phyloP scores from a whole-genome alignment of 1,140 invertebrate species.

The Mya arenaria region DNA sequence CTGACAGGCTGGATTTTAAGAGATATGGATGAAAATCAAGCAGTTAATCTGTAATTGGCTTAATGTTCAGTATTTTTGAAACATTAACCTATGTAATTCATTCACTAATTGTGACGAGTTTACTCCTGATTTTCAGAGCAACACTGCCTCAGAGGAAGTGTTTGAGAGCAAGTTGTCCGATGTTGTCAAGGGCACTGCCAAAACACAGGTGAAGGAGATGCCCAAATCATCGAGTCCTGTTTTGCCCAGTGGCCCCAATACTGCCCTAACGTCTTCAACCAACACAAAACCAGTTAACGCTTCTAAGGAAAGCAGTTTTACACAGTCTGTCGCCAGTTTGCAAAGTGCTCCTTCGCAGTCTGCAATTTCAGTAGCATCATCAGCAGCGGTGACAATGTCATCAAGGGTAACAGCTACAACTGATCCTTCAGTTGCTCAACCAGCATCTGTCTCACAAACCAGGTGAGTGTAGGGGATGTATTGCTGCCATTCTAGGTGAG shows the following conservation, averaged over 20 bases:
- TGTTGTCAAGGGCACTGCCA: constrained; percentile 90
- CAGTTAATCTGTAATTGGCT: too few species aligned
- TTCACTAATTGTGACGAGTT: too few species aligned
- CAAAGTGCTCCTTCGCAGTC: not conserved
- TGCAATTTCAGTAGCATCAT: not conserved
- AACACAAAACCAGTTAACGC: constrained; percentile 19
- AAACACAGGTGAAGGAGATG: constrained; percentile 67
- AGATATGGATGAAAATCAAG: too few species aligned
- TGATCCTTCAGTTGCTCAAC: too few species aligned
- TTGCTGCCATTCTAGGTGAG: too few species aligned
- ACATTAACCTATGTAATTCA: too few species aligned
- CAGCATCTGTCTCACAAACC: too few species aligned
- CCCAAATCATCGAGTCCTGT: constrained; percentile 21
- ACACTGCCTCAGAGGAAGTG: constrained; percentile 73
- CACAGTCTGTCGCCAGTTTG: not conserved
- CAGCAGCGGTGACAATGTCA: not conserved
- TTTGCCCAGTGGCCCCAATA: constrained; percentile 54
- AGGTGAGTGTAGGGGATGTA: too few species aligned
- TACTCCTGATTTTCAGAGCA: constrained; percentile 72
- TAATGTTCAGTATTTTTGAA: too few species aligned
- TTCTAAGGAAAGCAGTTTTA: not conserved
- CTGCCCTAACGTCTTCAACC: constrained; percentile 47
- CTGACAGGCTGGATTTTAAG: too few species aligned
- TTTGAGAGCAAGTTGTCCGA: constrained; percentile 86
- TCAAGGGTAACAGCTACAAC: constrained; percentile 1